Conservation (phyloP, 2,113 vertebrate genomes). For the Ahaetulla prasina region DNA sequence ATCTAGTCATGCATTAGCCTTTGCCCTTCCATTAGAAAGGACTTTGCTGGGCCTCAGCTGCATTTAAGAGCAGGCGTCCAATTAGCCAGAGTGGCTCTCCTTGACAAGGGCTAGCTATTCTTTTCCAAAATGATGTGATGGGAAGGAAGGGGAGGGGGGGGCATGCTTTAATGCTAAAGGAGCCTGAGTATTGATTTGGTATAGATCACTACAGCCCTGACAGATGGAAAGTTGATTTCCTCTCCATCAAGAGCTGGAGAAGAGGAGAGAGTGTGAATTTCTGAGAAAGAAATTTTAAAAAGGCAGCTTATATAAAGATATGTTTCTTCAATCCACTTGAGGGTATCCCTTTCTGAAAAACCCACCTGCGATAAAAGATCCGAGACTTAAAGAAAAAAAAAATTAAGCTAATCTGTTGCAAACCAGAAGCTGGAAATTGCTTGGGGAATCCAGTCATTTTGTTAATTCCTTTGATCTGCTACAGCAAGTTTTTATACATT, state of each 20-base stretch:
- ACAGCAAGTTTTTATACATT: background rate
- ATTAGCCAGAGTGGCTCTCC: conserved; percentile 53
- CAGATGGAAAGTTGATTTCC: background rate
- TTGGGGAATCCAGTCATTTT: background rate
- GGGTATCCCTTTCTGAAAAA: background rate
- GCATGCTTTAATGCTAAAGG: background rate
- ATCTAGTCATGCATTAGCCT: conserved; percentile 53
- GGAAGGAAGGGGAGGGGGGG: background rate
- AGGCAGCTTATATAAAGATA: conserved; percentile 9
- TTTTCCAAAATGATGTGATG: background rate
- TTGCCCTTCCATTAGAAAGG: conserved; percentile 39
- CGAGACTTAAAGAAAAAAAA: background rate
- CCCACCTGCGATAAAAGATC: background rate
- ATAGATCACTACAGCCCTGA: background rate
- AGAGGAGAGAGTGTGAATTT: background rate
- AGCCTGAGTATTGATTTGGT: background rate
- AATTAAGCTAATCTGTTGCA: background rate
- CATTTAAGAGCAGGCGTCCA: conserved; percentile 51
- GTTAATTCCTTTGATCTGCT: background rate
- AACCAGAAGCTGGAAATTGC: background rate
- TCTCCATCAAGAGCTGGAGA: background rate
- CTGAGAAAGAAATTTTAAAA: background rate
- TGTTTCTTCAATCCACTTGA: background rate
- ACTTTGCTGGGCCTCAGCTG: conserved; percentile 12
- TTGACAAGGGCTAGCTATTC: background rate